Base-by-base conservation (phyloP, 1,140 invertebrate species). In the Hermetia illucens region DNA sequence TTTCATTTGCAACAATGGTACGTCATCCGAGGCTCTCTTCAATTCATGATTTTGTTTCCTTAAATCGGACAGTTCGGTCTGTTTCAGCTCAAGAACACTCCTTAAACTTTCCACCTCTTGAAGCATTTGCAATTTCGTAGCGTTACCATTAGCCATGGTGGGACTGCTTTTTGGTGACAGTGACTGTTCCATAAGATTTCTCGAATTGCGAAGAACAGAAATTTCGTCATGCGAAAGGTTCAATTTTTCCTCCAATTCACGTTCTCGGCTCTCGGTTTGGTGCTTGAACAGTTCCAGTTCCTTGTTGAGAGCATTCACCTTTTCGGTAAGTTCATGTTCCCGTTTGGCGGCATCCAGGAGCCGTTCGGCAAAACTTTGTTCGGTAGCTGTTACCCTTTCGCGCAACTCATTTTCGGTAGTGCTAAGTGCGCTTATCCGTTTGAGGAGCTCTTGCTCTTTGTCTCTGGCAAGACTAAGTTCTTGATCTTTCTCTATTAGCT, bases 61-160 rank as follows among this genome's bases (percentile, higher is more conserved):
- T 10, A 84, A 57, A 2, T 76, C 68, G 0, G 74, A 70, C 44
- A 82, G 69, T 58, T 87, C 82, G 1, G 72, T 69, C 56, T 76
- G 75, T 48, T 79, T 77, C 16, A 85, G 51, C 35, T 85, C 82
- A 5, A 87, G 63, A 0, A 86, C 82, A 16, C 75, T 74, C 29
- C 79, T 68, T 33, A 85, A 54, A 1, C 81, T 85, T 37, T 81
- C 75, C 1, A 81, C 77, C 60, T 87, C 74, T 29, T 65, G 52
- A 15, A 77, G 44, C 3, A 66, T 61, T 1, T 62, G 58, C 2
- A 55, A n/a, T 18, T 59, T 52, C 1, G 41, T 52, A 9, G 31
- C 21, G 2, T 20, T 10, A 10, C 36, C 34, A 35, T 35, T 21
- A 19, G 15, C 33, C n/a, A n/a, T n/a, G n/a, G 16, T 39, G 12